Percentiles rank a stretch among this genome's conserved stretches.
These are phyloP conservation scores for Drosophila baimaii DNA, from an alignment of 1,140 invertebrate genomes.

Conservation along the genomic window DNA sequence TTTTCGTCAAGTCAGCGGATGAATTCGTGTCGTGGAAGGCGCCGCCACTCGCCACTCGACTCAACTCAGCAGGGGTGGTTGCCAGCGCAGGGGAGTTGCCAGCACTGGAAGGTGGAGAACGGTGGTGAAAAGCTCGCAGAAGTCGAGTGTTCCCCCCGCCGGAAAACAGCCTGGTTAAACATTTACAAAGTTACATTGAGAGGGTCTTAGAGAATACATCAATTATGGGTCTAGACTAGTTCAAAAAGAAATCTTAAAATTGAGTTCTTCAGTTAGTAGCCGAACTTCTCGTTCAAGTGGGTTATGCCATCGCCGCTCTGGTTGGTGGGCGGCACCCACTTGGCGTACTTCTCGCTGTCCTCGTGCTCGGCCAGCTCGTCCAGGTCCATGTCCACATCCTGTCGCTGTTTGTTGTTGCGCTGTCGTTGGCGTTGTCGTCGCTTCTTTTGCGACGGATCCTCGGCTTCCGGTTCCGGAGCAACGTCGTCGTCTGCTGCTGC, in stretches of 20 bases:
- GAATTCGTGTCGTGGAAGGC: constrained; percentile 47
- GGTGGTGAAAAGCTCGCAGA: constrained; percentile 53
- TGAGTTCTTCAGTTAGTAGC: constrained; percentile 86
- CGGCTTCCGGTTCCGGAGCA: constrained; percentile 34
- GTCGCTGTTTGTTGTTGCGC: constrained; percentile 66
- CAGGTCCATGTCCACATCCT: constrained; percentile 82
- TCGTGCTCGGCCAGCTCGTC: constrained; percentile 85
- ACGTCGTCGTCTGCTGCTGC: no score
- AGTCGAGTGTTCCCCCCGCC: constrained; percentile 8
- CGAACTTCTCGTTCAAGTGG: constrained; percentile 92
- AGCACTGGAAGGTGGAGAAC: constrained; percentile 16
- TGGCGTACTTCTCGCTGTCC: constrained; percentile 88
- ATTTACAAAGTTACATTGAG: constrained; percentile 46
- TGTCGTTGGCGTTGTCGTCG: constrained; percentile 57
- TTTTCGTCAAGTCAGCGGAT: constrained; percentile 41
- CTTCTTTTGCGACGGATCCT: constrained; percentile 55
- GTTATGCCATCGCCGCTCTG: constrained; percentile 93
- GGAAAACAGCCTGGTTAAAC: constrained; percentile 12
- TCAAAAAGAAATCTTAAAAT: constrained; percentile 21
- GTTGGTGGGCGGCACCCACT: constrained; percentile 90
- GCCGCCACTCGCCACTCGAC: constrained; percentile 30
- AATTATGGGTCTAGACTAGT: constrained; percentile 29
- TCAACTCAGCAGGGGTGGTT: constrained; percentile 30
- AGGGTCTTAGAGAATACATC: constrained; percentile 42
- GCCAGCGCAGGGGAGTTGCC: constrained; percentile 35